Conservation (phyloP, 2,113 vertebrate genomes). For the Maccullochella peelii region DNA sequence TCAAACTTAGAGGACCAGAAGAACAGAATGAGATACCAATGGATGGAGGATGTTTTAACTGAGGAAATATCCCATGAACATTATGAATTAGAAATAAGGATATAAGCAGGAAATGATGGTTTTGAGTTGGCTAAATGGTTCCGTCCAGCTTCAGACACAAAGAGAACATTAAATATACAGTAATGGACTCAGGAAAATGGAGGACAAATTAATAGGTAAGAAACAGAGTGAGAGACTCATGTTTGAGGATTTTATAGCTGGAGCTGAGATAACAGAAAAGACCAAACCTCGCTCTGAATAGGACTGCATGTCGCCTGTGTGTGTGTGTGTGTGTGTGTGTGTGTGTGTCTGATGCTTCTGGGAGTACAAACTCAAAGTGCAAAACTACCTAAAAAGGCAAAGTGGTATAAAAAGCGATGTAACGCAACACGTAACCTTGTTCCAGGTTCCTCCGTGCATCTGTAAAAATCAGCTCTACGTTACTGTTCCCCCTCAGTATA, state of each 20-base stretch:
- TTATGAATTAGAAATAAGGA: constrained; percentile 12
- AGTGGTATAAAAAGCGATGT: constrained; percentile 66
- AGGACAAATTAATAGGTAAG: not conserved
- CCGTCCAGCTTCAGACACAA: not conserved
- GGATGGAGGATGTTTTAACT: constrained; percentile 15
- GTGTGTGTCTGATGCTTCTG: constrained; percentile 29
- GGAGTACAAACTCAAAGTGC: constrained; percentile 39
- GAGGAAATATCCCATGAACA: constrained; percentile 39
- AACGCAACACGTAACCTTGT: constrained; percentile 60
- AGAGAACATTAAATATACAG: constrained; percentile 2
- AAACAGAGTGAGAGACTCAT: not conserved
- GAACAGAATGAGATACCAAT: constrained; percentile 25
- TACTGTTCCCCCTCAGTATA: constrained; percentile 39
- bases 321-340: constrained; percentile 5
- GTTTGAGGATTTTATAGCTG: constrained; percentile 26
- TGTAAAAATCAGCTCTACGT: constrained; percentile 48
- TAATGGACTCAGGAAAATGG: not conserved
- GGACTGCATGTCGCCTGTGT: not conserved
- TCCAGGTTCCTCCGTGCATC: constrained; percentile 57
- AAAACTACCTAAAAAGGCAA: constrained; percentile 45
- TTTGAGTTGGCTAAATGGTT: constrained; percentile 2
- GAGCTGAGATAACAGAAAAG: constrained; percentile 1
- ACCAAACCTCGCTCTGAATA: not conserved
- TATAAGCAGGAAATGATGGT: not conserved
- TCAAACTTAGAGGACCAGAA: constrained; percentile 27